phyloP scores from a whole-genome alignment of 2,113 vertebrate species.

The rat (Rattus norvegicus) region GRCr8 NC_086022.1:58653501-58654000 shows the following conservation, averaged over 20 bases:
- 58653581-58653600: background rate
- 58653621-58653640: conserved; percentile 32
- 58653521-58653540: conserved; percentile 51
- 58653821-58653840: conserved; percentile 63
- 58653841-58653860: conserved; percentile 27
- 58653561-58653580: conserved; percentile 32
- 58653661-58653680: conserved; percentile 54
- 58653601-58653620: conserved; percentile 29
- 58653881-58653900: background rate
- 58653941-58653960: background rate
- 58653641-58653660: conserved; percentile 12
- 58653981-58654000: background rate
- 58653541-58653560: conserved; percentile 62
- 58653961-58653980: background rate
- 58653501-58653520: conserved; percentile 51
- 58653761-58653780: conserved; percentile 55
- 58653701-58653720: conserved; percentile 72
- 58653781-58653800: conserved; percentile 58
- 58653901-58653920: background rate
- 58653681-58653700: conserved; percentile 69
- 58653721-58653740: conserved; percentile 74
- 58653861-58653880: conserved; percentile 24
- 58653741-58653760: conserved; percentile 66
- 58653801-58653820: conserved; percentile 65
- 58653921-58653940: background rate